These are phyloP conservation scores for Mantis religiosa DNA, from an alignment of 2,888 invertebrate genomes.

Conservation along the genomic window DNA sequence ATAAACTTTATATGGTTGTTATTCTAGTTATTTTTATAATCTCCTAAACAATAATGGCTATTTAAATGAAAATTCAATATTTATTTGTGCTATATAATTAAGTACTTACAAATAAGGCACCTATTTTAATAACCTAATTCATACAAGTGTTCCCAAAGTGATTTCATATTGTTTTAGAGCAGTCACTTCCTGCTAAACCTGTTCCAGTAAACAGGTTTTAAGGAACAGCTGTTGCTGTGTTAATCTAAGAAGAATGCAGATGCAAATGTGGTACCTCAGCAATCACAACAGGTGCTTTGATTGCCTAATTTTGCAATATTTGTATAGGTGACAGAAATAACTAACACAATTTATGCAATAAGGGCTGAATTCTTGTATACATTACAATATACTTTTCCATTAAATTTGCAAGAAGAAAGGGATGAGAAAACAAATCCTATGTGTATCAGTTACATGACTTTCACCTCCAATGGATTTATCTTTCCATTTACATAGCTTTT, in stretches of 20 bases:
- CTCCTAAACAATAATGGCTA: no score
- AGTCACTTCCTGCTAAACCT: neutral
- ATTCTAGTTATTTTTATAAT: no score
- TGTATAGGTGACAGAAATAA: neutral
- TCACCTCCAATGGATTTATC: no score
- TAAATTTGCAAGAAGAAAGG: no score
- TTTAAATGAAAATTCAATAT: no score
- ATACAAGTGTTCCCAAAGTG: neutral
- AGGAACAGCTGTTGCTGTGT: neutral
- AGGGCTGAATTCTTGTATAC: no score
- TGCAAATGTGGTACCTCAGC: neutral
- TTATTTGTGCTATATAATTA: no score
- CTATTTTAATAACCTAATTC: neutral
- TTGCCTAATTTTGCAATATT: neutral
- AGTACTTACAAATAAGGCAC: neutral
- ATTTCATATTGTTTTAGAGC: neutral
- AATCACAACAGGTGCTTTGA: neutral
- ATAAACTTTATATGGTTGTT: no score
- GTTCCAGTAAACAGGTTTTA: neutral
- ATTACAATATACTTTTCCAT: no score
- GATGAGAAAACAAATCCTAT: no score
- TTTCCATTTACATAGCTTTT: no score
- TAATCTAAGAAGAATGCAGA: neutral
- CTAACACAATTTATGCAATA: neutral
- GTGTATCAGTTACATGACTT: no score